These are phyloP conservation scores for Baccha elongata DNA, from an alignment of 2,888 invertebrate species.

Conservation along the genomic window DNA sequence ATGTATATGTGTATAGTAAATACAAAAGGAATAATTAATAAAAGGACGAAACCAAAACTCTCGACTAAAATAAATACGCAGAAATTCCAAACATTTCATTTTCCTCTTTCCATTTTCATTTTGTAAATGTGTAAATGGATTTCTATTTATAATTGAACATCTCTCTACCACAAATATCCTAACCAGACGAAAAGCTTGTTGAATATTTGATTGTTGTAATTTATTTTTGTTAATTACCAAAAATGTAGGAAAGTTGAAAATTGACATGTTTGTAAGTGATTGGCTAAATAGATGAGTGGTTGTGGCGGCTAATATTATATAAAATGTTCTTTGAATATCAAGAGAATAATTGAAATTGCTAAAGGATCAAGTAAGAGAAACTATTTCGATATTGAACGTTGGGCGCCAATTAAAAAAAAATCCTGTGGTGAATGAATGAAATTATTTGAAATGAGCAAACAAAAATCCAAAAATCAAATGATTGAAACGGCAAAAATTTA, in stretches of 20 bases:
- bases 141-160: constrained; percentile 17
- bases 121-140: not conserved
- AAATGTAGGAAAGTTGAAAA: not conserved
- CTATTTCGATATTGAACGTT: too few relatives aligned
- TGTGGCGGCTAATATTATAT: too few relatives aligned
- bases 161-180: not conserved
- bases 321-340: too few relatives aligned
- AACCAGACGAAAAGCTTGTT: constrained; percentile 1
- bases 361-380: too few relatives aligned
- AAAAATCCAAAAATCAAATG: too few relatives aligned
- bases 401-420: too few relatives aligned
- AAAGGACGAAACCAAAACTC: constrained; percentile 25
- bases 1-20: not conserved
- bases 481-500: too few relatives aligned
- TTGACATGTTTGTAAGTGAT: constrained; percentile 13
- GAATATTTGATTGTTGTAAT: constrained; percentile 52
- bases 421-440: too few relatives aligned
- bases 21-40: constrained; percentile 39
- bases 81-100: constrained; percentile 3
- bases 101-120: not conserved
- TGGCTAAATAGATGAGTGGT: not conserved
- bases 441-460: too few relatives aligned
- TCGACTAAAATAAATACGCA: constrained; percentile 24
- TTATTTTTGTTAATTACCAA: constrained; percentile 53
- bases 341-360: too few relatives aligned